These are phyloP conservation scores for Xenopus tropicalis DNA, from an alignment of 2,113 vertebrate genomes.

Conservation along the genomic window UCB_Xtro_10.0 CM004443.2:24519501-24520000, in stretches of 20 bases:
- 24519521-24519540: constrained; percentile 78
- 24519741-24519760: too few species aligned
- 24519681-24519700: too few species aligned
- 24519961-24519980: too few species aligned
- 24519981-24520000: too few species aligned
- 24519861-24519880: constrained; percentile 83
- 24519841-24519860: constrained; percentile 93
- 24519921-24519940: too few species aligned
- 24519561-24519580: constrained; percentile 80
- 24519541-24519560: constrained; percentile 89
- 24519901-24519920: not conserved
- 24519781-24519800: constrained; percentile 80
- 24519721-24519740: too few species aligned
- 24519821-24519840: constrained; percentile 95
- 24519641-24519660: too few species aligned
- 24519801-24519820: constrained; percentile 91
- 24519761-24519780: constrained; percentile 61
- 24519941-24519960: too few species aligned
- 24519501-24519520: not conserved
- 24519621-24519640: too few species aligned
- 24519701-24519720: too few species aligned
- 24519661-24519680: too few species aligned
- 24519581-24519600: constrained; percentile 58
- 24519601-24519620: constrained; percentile 73
- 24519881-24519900: not conserved